phyloP scores from a whole-genome alignment of 2,888 invertebrate genomes.

The Agonopterix heracliana region DNA sequence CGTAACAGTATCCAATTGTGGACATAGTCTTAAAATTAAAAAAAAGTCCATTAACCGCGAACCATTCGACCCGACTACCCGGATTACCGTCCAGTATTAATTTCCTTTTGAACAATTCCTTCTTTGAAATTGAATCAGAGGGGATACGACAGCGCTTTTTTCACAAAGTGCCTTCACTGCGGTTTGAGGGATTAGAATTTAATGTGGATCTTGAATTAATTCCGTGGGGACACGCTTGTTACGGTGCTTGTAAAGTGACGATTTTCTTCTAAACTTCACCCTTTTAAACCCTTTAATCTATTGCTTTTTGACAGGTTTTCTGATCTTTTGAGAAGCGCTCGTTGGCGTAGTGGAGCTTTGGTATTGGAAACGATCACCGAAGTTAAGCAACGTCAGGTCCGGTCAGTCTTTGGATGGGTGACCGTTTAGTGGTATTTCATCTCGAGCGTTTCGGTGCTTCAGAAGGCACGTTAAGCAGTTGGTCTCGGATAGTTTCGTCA shows the following conservation, averaged over 20 bases:
- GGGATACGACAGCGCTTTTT: conserved; percentile 41
- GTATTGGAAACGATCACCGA: no score
- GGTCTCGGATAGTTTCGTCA: no score
- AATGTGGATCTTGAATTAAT: conserved; percentile 34
- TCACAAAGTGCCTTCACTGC: conserved; percentile 34
- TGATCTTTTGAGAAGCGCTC: no score
- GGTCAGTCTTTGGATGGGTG: no score
- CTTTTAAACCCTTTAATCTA: no score
- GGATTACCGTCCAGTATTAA: conserved; percentile 34
- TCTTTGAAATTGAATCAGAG: conserved; percentile 40
- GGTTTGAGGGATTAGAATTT: conserved; percentile 32
- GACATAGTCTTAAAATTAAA: background rate
- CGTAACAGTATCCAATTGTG: background rate
- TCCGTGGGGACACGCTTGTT: background rate
- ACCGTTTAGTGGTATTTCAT: no score
- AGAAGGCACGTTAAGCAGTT: no score
- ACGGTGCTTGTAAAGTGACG: background rate
- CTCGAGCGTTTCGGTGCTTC: no score
- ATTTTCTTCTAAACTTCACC: no score
- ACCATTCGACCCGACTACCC: conserved; percentile 13
- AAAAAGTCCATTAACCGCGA: conserved; percentile 12
- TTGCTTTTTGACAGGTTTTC: no score
- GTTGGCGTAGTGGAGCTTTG: no score
- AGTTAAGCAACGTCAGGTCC: no score
- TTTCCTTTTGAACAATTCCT: conserved; percentile 29